Evolutionary conservation across 2,888 invertebrate genomes (phyloP).

Genomic region (Arenicola marina): DNA sequence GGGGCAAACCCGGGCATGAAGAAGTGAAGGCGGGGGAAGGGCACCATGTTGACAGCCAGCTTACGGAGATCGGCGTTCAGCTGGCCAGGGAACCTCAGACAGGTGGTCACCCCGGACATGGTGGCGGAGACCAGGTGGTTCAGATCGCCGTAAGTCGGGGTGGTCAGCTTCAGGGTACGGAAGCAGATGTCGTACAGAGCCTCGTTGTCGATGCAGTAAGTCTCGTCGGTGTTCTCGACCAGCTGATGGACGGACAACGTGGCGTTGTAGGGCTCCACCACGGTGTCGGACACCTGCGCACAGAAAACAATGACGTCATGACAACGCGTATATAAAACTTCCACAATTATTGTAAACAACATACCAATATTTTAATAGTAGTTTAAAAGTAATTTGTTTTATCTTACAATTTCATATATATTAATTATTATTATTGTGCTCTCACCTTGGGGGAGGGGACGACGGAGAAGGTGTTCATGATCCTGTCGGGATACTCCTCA

Average conservation of each 20-base stretch:
- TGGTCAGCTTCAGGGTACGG: constrained; percentile 64
- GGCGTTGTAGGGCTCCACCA: constrained; percentile 77
- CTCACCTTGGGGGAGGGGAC: constrained; percentile 78
- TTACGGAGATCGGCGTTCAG: constrained; percentile 77
- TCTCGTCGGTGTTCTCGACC: constrained; percentile 65
- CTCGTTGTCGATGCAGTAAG: constrained; percentile 66
- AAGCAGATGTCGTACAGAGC: constrained; percentile 67
- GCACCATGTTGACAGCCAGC: constrained; percentile 73
- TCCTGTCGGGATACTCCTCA: constrained; percentile 97
- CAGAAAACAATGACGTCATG: not conserved
- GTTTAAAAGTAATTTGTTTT: too few relatives aligned
- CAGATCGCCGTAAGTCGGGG: constrained; percentile 57
- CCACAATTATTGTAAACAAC: too few relatives aligned
- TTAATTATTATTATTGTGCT: too few relatives aligned
- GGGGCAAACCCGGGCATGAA: constrained; percentile 88
- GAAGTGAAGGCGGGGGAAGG: constrained; percentile 86
- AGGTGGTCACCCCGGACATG: constrained; percentile 65
- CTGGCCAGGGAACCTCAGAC: constrained; percentile 63
- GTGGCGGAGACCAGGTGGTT: constrained; percentile 63
- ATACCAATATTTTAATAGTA: too few relatives aligned
- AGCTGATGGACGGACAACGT: constrained; percentile 72
- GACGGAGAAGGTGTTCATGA: constrained; percentile 97
- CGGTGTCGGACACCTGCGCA: constrained; percentile 75
- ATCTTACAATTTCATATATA: too few relatives aligned
- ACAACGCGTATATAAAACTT: too few relatives aligned